These are phyloP conservation scores for Lasioglossum zephyrum DNA, from an alignment of 2,888 invertebrate genomes.

Conservation along the genomic window DNA sequence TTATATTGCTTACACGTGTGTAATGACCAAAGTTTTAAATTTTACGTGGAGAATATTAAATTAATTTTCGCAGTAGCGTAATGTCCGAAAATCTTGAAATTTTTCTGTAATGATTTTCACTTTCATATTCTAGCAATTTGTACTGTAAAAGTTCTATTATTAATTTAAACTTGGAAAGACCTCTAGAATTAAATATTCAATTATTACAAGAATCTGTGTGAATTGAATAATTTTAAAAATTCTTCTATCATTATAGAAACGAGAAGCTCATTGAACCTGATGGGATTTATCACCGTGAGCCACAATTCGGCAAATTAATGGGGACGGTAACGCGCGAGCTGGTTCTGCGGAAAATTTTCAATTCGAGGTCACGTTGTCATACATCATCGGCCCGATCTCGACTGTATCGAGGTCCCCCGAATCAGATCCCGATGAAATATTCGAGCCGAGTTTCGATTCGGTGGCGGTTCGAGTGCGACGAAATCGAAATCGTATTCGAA, in stretches of 20 bases:
- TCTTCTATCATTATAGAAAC: too few species aligned
- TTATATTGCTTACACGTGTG: neutral
- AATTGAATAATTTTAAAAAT: too few species aligned
- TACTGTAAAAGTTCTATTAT: too few species aligned
- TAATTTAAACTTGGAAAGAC: too few species aligned
- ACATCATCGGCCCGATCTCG: neutral
- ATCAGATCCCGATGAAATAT: neutral
- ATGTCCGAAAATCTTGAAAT: neutral
- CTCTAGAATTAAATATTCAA: too few species aligned
- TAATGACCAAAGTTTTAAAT: too few species aligned
- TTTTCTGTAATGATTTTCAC: neutral
- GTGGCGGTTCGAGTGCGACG: neutral
- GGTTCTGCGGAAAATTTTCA: neutral
- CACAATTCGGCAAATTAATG: neutral
- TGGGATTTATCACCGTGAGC: neutral
- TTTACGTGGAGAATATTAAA: neutral
- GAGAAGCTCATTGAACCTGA: neutral
- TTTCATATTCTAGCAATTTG: too few species aligned
- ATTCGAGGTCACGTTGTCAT: conserved; percentile 1
- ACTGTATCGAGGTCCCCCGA: neutral
- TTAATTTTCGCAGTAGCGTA: neutral
- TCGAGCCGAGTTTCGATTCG: neutral
- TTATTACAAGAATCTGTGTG: too few species aligned
- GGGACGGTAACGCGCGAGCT: neutral
- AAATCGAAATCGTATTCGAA: neutral